phyloP scores from a whole-genome alignment of 2,113 vertebrate species.

The Syngnathus typhle region DNA sequence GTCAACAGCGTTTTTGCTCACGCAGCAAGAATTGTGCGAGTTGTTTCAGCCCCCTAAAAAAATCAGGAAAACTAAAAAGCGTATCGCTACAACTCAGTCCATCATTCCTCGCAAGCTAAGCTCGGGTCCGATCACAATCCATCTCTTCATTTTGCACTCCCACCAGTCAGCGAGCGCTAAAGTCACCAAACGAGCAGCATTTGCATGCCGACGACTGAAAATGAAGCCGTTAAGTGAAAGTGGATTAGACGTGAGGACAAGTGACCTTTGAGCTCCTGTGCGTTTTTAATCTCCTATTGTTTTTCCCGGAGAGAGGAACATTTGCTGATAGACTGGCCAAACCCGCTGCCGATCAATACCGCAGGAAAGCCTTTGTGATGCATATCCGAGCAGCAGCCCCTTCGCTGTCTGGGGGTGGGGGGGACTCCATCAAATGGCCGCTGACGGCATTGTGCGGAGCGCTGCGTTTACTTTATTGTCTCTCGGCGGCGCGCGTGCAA shows the following conservation, averaged over 20 bases:
- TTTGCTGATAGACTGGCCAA: constrained; percentile 72
- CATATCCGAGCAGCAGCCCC: constrained; percentile 67
- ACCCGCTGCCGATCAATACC: constrained; percentile 70
- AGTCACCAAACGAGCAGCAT: constrained; percentile 39
- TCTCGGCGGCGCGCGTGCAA: constrained; percentile 12
- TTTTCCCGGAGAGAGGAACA: constrained; percentile 69
- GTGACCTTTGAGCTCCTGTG: constrained; percentile 68
- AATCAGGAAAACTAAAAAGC: too few relatives aligned
- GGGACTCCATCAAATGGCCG: constrained; percentile 56
- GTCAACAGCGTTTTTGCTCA: too few relatives aligned
- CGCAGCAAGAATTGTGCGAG: too few relatives aligned
- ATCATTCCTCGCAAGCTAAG: background rate
- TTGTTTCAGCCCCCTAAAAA: too few relatives aligned
- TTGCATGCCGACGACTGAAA: constrained; percentile 61
- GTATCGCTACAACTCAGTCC: too few relatives aligned
- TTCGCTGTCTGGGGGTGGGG: constrained; percentile 33
- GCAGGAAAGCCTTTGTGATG: constrained; percentile 74
- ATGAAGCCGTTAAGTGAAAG: constrained; percentile 71
- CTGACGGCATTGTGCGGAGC: constrained; percentile 48
- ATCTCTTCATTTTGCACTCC: constrained; percentile 15
- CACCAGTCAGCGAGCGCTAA: background rate
- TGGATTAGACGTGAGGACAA: constrained; percentile 69
- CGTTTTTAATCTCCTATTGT: constrained; percentile 70
- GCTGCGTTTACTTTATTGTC: constrained; percentile 48
- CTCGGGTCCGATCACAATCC: background rate